Evolutionary conservation across 2,797 vertebrate species (phyloP).

Genomic region (Alca torda): DNA sequence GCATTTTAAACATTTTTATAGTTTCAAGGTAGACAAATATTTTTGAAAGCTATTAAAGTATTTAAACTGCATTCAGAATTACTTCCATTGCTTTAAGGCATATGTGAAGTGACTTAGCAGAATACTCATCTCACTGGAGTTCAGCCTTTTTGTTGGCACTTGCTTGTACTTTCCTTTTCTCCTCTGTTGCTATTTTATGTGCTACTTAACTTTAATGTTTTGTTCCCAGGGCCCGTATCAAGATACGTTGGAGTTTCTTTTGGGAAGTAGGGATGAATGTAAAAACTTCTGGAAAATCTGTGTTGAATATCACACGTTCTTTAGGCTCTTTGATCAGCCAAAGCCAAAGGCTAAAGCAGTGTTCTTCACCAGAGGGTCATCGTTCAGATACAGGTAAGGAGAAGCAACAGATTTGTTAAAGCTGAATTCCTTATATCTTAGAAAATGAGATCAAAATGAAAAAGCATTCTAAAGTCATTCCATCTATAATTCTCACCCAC

Average conservation of each 20-base stretch:
- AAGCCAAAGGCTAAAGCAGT: conserved; percentile 90
- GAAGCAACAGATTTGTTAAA: background rate
- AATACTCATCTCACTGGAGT: background rate
- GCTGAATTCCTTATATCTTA: background rate
- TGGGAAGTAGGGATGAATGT: conserved; percentile 92
- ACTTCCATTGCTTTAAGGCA: background rate
- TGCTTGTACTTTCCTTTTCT: background rate
- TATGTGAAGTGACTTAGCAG: background rate
- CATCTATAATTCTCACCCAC: background rate
- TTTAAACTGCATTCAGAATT: background rate
- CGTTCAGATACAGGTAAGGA: conserved; percentile 96
- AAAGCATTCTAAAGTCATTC: background rate
- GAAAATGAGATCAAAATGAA: background rate
- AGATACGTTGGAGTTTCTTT: conserved; percentile 92
- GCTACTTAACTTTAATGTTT: background rate
- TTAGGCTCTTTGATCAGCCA: conserved; percentile 92
- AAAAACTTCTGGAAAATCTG: conserved; percentile 99
- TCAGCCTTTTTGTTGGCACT: background rate
- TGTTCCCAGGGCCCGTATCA: conserved; percentile 89
- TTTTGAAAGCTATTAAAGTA: background rate
- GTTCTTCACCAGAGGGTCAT: conserved; percentile 94
- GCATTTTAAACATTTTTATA: background rate
- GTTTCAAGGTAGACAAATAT: background rate
- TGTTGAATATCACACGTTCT: conserved; percentile 96
- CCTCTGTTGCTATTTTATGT: background rate